A percentile compares a stretch with the other conserved stretches of the same genome.
These are phyloP conservation scores for Philhelius pedissequus DNA, from an alignment of 2,888 invertebrate species.

Conservation along the genomic window DNA sequence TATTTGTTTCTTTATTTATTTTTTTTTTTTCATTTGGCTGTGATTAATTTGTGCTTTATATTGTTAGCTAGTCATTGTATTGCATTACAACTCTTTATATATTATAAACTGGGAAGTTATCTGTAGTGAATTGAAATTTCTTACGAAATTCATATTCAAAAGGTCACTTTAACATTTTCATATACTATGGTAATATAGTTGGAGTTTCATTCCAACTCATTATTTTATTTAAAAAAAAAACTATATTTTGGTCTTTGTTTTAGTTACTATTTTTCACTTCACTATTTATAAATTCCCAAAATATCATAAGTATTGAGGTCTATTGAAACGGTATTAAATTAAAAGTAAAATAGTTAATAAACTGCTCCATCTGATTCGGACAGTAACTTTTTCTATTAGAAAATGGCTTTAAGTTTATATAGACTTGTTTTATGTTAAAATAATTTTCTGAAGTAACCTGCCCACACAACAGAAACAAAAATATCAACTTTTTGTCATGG, in stretches of 20 bases:
- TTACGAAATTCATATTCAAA: neutral
- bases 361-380: neutral
- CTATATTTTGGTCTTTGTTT: too few species aligned
- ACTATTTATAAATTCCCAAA: neutral
- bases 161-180: too few species aligned
- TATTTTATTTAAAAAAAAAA: neutral
- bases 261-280: neutral
- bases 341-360: neutral
- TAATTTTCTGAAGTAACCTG: too few species aligned
- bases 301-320: slow-evolving; percentile 16
- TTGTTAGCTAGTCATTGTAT: slow-evolving; percentile 35
- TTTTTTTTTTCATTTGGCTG: slow-evolving; percentile 1
- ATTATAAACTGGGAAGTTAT: neutral
- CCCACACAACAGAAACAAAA: too few species aligned
- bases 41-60: slow-evolving; percentile 26
- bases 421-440: too few species aligned
- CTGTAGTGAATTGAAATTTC: neutral
- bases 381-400: too few species aligned
- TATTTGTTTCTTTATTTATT: too few species aligned
- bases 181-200: too few species aligned
- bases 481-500: too few species aligned
- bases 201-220: too few species aligned
- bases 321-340: slow-evolving; percentile 19
- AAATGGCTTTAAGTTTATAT: too few species aligned
- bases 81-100: neutral